Evolutionary conservation across 2,888 invertebrate species (phyloP), one percentile per base, ranked within the genome.

Genomic region (Chirona hameri): DNA sequence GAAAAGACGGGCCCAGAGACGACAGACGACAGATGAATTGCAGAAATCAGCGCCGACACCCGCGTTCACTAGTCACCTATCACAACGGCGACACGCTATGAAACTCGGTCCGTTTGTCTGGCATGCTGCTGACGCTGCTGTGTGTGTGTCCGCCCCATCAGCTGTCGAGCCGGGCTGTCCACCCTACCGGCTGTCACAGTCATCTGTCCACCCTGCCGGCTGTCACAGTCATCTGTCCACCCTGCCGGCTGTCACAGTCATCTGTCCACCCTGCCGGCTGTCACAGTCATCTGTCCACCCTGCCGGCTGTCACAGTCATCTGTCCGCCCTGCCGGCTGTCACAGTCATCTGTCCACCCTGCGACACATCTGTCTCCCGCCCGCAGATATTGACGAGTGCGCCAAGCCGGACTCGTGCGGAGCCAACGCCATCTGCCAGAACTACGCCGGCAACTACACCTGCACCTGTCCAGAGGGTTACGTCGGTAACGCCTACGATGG

Each of bases 301-400:
- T 18, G 10, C 10, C 39, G 7, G 2, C 39, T 39, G 39, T 10
- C 65, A 7, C 24, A 39, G 39, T 39, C 39, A 39, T 39, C 39
- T 5, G 39, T 39, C 4, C 39, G 7, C 7, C n/a, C n/a, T n/a
- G n/a, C n/a, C n/a, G n/a, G n/a, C 52, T 18, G 52, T 2, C 65
- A 7, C 24, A 81, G 15, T 15, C 52, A n/a, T 55, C n/a, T n/a
- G 21, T 60, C 52, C 12, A 1, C 15, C 52, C 52, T 18, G 10
- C 10, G 39, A 39, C 57, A 21, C n/a, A 52, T 21, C 81, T 21
- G 81, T 81, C 29, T 82, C 48, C 12, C 79, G 29, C n/a, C 72
- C 21, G 24, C 89, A 92, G 97, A 97, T 90, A 92, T 97, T 85
- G 92, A 97, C 88, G 97, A 97, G 90, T 97, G 97, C 89, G 89